Percentiles rank a stretch among this genome's conserved stretches.
These are phyloP conservation scores for Stichopus chloronotus DNA, from an alignment of 35 echinoderm and acorn worm species.

Conservation along the genomic window DNA sequence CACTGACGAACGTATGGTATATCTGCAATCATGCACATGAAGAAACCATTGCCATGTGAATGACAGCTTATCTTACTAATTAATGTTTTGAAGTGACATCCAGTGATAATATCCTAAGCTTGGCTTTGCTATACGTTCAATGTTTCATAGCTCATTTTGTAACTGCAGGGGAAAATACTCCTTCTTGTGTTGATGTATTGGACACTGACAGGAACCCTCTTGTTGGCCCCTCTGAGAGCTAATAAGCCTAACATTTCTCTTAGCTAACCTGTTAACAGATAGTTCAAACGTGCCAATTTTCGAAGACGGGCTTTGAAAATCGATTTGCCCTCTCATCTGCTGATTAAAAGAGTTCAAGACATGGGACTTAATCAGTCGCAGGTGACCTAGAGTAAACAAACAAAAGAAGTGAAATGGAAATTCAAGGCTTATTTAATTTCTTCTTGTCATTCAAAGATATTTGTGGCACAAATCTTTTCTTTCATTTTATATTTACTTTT, in stretches of 20 bases:
- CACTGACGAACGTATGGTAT: too few relatives aligned
- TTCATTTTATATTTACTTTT: neutral
- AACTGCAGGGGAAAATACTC: too few relatives aligned
- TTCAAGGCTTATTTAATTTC: slow-evolving; percentile 11
- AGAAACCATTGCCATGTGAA: too few relatives aligned
- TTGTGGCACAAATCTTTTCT: neutral
- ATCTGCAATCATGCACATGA: too few relatives aligned
- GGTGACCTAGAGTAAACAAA: slow-evolving; percentile 40
- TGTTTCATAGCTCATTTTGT: too few relatives aligned
- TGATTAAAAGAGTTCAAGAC: slow-evolving; percentile 8
- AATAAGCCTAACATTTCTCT: slow-evolving; percentile 33
- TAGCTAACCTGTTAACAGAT: neutral
- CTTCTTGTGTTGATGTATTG: too few relatives aligned
- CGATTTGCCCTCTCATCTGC: slow-evolving; percentile 20
- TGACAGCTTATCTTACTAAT: too few relatives aligned
- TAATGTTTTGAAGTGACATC: too few relatives aligned
- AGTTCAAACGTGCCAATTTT: slow-evolving; percentile 22
- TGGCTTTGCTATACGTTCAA: too few relatives aligned
- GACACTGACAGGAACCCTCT: neutral
- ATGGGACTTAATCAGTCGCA: neutral
- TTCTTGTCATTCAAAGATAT: slow-evolving; percentile 7
- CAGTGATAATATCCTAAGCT: too few relatives aligned
- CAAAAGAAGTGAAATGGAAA: neutral
- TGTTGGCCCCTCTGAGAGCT: slow-evolving; percentile 12
- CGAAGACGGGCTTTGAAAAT: slow-evolving; percentile 1